These are phyloP conservation scores for Synergus japonicus DNA, from an alignment of 2,888 invertebrate genomes.

Conservation along the genomic window DNA sequence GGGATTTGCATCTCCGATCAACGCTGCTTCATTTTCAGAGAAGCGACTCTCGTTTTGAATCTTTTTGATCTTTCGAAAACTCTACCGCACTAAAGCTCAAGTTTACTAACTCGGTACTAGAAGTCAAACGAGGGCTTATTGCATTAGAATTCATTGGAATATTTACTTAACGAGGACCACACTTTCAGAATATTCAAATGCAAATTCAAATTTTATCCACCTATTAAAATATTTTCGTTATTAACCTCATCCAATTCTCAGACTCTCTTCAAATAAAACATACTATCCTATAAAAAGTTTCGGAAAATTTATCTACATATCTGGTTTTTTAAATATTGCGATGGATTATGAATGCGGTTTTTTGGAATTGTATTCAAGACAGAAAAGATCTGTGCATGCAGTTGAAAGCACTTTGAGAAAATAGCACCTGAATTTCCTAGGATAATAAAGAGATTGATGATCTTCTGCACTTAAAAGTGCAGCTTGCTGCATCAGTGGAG, in stretches of 20 bases:
- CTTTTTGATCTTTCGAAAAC: slow-evolving; percentile 35
- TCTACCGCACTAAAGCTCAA: slow-evolving; percentile 21
- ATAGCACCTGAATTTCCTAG: neutral
- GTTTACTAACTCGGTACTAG: slow-evolving; percentile 26
- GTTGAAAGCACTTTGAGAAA: neutral
- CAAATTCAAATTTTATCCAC: slow-evolving; percentile 12
- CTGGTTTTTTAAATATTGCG: too few relatives aligned
- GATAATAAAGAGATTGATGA: slow-evolving; percentile 1
- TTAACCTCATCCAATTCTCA: slow-evolving; percentile 6
- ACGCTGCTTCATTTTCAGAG: slow-evolving; percentile 35
- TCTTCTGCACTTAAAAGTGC: neutral
- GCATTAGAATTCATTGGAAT: slow-evolving; percentile 41
- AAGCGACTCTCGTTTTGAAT: slow-evolving; percentile 31
- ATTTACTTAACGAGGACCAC: slow-evolving; percentile 25
- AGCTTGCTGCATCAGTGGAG: neutral
- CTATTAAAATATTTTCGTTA: slow-evolving; percentile 35
- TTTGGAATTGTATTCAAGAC: too few relatives aligned
- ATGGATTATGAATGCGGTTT: too few relatives aligned
- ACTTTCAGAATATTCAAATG: slow-evolving; percentile 34
- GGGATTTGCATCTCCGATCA: slow-evolving; percentile 41
- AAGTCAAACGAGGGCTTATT: slow-evolving; percentile 40
- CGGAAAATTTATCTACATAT: too few relatives aligned
- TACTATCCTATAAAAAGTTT: too few relatives aligned
- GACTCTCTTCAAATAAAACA: neutral
- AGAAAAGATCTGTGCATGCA: neutral